Evolutionary conservation across 2,113 vertebrate genomes (phyloP).

Genomic region (Daubentonia madagascariensis): DNA sequence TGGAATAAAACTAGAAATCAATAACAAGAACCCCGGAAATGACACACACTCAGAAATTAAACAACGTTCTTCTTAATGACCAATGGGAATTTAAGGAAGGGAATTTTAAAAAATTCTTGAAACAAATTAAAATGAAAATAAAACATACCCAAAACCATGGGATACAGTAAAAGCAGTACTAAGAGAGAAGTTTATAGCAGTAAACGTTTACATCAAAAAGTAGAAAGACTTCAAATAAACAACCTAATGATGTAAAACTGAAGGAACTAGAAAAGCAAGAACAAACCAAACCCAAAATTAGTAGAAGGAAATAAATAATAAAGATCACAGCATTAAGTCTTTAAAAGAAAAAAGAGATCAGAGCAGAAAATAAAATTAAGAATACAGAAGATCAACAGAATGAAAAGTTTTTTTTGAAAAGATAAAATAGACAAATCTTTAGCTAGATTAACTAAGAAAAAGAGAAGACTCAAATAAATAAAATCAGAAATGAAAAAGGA

Average conservation of each 20-base stretch:
- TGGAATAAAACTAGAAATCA: background rate
- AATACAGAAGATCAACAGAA: background rate
- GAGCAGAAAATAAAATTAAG: background rate
- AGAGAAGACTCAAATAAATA: no score
- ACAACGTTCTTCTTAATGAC: background rate
- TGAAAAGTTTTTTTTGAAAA: no score
- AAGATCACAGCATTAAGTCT: background rate
- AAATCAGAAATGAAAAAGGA: no score
- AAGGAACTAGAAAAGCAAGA: no score
- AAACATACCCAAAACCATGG: background rate
- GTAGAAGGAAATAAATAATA: background rate
- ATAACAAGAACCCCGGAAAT: background rate
- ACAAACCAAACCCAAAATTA: background rate
- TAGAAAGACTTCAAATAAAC: background rate
- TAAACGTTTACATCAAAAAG: background rate
- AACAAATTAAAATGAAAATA: background rate
- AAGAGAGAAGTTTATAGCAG: background rate
- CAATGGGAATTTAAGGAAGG: background rate
- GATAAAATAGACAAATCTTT: no score
- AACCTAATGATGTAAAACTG: no score
- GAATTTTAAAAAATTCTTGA: background rate
- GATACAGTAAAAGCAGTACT: background rate
- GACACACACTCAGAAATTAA: background rate
- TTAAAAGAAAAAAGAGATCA: background rate
- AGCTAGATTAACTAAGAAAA: no score